Evolutionary conservation across 2,888 invertebrate genomes (phyloP).

Genomic region (Xestia rhomboidea): DNA sequence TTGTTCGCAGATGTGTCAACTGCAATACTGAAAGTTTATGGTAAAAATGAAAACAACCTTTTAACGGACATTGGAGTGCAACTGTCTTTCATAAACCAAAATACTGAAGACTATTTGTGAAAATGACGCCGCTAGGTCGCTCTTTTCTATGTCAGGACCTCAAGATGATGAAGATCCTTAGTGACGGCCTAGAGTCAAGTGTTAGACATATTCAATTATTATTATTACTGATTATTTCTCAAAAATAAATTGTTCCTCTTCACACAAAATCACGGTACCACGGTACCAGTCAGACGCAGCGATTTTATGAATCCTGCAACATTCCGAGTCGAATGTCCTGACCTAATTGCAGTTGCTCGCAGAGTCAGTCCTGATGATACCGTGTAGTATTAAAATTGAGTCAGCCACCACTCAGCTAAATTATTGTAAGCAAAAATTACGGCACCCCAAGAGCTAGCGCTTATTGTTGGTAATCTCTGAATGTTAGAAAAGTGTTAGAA

Average conservation of each 20-base stretch:
- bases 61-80: neutral
- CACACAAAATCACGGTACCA: neutral
- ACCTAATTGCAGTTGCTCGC: slow-evolving; percentile 65
- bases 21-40: neutral
- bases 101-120: neutral
- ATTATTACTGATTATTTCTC: no score
- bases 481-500: neutral
- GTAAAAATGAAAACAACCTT: neutral
- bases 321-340: slow-evolving; percentile 28
- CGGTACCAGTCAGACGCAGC: slow-evolving; percentile 24
- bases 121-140: neutral
- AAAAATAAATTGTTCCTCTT: neutral
- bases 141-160: neutral
- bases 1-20: neutral
- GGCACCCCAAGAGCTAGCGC: slow-evolving; percentile 21
- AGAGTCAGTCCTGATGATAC: slow-evolving; percentile 65
- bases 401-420: slow-evolving; percentile 67
- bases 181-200: neutral
- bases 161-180: neutral
- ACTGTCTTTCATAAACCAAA: neutral
- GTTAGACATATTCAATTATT: neutral
- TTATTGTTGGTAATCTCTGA: slow-evolving; percentile 7
- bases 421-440: slow-evolving; percentile 71
- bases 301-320: slow-evolving; percentile 11
- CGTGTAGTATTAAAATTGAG: slow-evolving; percentile 74